These are phyloP conservation scores for Phthorimaea operculella DNA, from an alignment of 1,140 invertebrate species.

Conservation along the genomic window DNA sequence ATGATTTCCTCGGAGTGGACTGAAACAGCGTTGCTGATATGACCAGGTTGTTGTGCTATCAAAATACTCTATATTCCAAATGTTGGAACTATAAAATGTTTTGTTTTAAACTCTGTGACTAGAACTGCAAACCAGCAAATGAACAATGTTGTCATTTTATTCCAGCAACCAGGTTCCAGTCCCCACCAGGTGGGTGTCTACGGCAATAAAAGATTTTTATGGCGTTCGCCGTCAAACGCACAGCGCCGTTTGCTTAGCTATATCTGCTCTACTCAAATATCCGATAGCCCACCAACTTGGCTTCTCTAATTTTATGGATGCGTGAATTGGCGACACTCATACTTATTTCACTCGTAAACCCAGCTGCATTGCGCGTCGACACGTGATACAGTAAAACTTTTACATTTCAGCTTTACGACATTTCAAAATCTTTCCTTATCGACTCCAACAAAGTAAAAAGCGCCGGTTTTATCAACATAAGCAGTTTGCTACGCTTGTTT, in stretches of 20 bases:
- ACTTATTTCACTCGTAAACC: neutral
- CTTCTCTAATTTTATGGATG: conserved; percentile 30
- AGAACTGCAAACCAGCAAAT: conserved; percentile 8
- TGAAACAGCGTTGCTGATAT: no score
- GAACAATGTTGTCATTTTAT: conserved; percentile 24
- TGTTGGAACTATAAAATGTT: no score
- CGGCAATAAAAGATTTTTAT: conserved; percentile 43
- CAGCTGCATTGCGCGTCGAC: neutral
- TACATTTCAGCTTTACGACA: neutral
- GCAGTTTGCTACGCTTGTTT: no score
- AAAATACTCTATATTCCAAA: no score
- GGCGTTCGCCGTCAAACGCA: conserved; percentile 38
- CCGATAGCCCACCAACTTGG: conserved; percentile 14
- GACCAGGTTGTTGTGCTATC: no score
- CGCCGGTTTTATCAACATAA: no score
- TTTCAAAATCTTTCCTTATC: neutral
- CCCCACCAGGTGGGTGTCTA: conserved; percentile 37
- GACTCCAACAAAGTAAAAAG: no score
- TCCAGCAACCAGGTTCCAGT: conserved; percentile 22
- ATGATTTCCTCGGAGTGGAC: no score
- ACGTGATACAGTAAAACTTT: neutral
- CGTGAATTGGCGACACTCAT: conserved; percentile 20
- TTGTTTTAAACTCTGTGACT: no score
- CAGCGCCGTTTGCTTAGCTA: conserved; percentile 1
- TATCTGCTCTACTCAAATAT: conserved; percentile 22